Conservation (phyloP, 1,140 invertebrate species). For the Leguminivora glycinivorella region DNA sequence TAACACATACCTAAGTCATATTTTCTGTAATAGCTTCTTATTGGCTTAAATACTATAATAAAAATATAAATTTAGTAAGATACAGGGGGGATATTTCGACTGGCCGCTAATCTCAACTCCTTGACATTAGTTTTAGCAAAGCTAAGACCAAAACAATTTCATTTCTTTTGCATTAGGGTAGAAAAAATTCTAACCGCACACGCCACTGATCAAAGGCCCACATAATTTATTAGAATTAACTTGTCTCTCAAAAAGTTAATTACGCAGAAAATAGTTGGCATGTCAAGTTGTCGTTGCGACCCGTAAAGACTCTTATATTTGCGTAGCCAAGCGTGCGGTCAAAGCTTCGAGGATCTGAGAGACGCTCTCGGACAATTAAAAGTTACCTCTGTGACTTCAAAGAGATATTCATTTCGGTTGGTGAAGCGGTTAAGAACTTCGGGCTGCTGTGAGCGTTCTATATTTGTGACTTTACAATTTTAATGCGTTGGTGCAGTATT, state of each 20-base stretch:
- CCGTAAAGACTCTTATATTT: conserved; percentile 22
- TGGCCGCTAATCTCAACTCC: too few relatives aligned
- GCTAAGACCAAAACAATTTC: not conserved
- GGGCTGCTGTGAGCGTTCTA: not conserved
- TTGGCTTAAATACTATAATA: too few relatives aligned
- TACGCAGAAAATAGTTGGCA: conserved; percentile 26
- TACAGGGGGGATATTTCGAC: too few relatives aligned
- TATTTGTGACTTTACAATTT: not conserved
- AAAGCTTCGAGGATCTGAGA: conserved; percentile 41
- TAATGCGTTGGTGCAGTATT: not conserved
- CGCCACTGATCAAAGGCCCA: conserved; percentile 12
- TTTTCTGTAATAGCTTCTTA: too few relatives aligned
- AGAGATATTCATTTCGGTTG: conserved; percentile 51
- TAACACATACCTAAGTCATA: too few relatives aligned
- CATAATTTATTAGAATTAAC: not conserved
- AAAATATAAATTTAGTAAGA: too few relatives aligned
- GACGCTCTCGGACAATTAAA: conserved; percentile 55
- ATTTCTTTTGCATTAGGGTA: not conserved
- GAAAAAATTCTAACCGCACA: not conserved
- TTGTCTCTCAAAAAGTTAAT: conserved; percentile 24
- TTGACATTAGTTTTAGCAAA: too few relatives aligned
- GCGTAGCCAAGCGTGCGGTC: conserved; percentile 44
- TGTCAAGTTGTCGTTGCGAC: not conserved
- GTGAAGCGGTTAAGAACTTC: conserved; percentile 31
- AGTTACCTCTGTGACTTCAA: conserved; percentile 53